Percentiles rank a stretch among this genome's conserved stretches.
These are phyloP conservation scores for Stenichneumon culpator DNA, from an alignment of 2,888 invertebrate genomes.

Conservation along the genomic window DNA sequence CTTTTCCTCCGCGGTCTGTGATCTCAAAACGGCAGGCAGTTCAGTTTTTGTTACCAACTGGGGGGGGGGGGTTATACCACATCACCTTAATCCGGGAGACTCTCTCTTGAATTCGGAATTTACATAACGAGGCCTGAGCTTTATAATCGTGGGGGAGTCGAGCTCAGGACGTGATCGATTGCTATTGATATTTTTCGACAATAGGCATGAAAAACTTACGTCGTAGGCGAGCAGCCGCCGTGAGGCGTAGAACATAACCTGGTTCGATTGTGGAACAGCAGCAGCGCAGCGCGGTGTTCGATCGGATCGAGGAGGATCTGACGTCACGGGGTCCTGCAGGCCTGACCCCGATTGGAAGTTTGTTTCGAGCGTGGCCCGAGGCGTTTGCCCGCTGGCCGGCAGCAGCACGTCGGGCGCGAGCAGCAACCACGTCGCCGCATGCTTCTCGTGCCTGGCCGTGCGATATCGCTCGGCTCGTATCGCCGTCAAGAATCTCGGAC, in stretches of 20 bases:
- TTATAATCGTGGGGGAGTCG: neutral
- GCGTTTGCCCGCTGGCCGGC: conserved; percentile 42
- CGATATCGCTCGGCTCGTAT: conserved; percentile 37
- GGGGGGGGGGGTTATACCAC: too few species aligned
- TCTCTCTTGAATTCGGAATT: neutral
- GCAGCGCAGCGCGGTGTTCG: conserved; percentile 60
- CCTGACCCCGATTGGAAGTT: conserved; percentile 70
- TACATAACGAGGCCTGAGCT: neutral
- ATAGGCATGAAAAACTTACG: neutral
- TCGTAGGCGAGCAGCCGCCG: neutral
- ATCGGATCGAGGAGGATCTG: conserved; percentile 68
- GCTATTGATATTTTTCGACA: neutral
- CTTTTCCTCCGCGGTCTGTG: too few species aligned
- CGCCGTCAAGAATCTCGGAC: conserved; percentile 29
- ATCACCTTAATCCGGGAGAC: neutral
- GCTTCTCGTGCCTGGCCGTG: conserved; percentile 27
- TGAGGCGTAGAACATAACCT: neutral
- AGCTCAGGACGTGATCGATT: neutral
- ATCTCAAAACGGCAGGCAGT: too few species aligned
- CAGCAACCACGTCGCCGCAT: conserved; percentile 20
- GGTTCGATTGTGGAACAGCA: conserved; percentile 41
- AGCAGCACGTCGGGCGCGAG: conserved; percentile 19
- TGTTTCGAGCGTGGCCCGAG: conserved; percentile 44
- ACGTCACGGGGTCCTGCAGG: conserved; percentile 70
- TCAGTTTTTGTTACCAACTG: too few species aligned